Evolutionary conservation across 2,888 invertebrate genomes (phyloP), one percentile per base, ranked within the genome.

Genomic region (Cosmorhoe ocellata): DNA sequence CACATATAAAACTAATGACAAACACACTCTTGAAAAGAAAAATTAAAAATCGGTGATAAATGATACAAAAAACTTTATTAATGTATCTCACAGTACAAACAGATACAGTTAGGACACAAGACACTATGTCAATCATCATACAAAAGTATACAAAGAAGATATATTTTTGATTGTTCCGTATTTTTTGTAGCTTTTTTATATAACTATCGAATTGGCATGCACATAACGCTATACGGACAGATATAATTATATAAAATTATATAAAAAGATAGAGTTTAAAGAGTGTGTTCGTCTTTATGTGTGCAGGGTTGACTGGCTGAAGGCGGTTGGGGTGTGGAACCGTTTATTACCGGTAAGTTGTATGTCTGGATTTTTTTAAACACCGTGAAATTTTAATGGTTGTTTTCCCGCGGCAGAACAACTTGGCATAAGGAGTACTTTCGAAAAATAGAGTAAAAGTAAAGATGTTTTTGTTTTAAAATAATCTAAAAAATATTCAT

Each of bases 201-300:
- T 70, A 71, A 63, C 58, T 61, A 78, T 79, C 71, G 74, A 79
- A 86, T 86, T 85, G 86, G 88, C 89, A 89, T 89, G 88, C 84
- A 81, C 76, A 74, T 81, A 79, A 83, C 76, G 83, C 79, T 82
- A 75, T 76, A 77, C 80, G 76, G 74, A 74, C 73, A 51, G 34
- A 51, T 28, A 51, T n/a, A n/a, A n/a, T 34, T 47, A 48, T 37
- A 49, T 42, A 30, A 37, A 32, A 51, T n/a, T 38, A 43, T 49
- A 34, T 28, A 37, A 41, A 70, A 58, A 66, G 63, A 62, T 69
- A 77, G 67, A 64, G 45, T 66, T 69, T 79, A 78, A 80, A 85
- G 90, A 88, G 91, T 91, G 91, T 90, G 90, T 84, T 84, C 79
- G 88, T 85, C 87, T 84, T 90, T 90, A 90, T 89, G 84, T 90